phyloP scores from a whole-genome alignment of 2,797 vertebrate species.

The Cossypha polioptera region DNA sequence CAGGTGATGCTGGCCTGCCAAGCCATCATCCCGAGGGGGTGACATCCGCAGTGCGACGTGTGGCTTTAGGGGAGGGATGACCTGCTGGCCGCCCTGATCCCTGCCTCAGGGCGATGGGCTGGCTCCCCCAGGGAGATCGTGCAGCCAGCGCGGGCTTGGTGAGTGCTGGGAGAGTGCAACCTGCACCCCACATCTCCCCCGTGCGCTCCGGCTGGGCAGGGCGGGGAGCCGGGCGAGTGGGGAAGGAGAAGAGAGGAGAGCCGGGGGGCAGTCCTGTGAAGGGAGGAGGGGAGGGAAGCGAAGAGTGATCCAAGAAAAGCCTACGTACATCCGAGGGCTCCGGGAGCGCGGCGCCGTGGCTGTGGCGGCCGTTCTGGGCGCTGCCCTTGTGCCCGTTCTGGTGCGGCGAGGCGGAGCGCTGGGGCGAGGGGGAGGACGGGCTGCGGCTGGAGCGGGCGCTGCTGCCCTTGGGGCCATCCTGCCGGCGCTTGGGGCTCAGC shows the following conservation, averaged over 20 bases:
- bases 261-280: not conserved
- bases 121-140: not conserved
- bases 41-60: accelerated
- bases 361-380: constrained; percentile 78
- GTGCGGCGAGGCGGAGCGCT: constrained; percentile 81
- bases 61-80: not conserved
- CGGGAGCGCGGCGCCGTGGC: constrained; percentile 75
- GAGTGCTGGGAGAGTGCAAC: not conserved
- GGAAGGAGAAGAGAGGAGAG: constrained; percentile 4
- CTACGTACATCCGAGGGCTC: constrained; percentile 93
- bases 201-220: not conserved
- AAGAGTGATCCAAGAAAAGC: constrained; percentile 78
- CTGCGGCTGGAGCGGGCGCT: constrained; percentile 80
- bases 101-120: not conserved
- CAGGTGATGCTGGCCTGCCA: not conserved
- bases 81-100: not conserved
- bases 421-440: constrained; percentile 77
- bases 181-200: not conserved
- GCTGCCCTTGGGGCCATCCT: constrained; percentile 81
- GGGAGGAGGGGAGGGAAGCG: constrained; percentile 40
- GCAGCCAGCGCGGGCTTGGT: not conserved
- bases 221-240: not conserved
- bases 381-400: constrained; percentile 91
- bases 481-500: constrained; percentile 85
- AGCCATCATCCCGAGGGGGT: not conserved